phyloP scores from a whole-genome alignment of 2,888 invertebrate species.

The Nebria brevicollis region DNA sequence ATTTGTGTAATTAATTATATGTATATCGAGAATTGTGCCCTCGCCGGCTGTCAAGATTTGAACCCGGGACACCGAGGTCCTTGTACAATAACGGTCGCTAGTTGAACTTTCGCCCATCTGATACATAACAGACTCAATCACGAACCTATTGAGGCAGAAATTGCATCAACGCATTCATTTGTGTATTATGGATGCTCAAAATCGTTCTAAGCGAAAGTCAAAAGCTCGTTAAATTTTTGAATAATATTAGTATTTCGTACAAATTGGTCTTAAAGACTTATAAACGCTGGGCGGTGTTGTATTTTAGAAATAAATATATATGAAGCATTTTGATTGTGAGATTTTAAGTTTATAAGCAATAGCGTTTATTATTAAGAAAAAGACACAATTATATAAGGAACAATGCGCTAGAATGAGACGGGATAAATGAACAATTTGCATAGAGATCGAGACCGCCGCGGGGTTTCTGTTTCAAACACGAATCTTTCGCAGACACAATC shows the following conservation, averaged over 20 bases:
- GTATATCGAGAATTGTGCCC: not conserved
- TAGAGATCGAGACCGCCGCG: not conserved
- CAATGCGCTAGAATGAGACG: not conserved
- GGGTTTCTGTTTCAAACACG: not conserved
- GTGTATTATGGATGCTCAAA: not conserved
- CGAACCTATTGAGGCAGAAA: not conserved
- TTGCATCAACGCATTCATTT: not conserved
- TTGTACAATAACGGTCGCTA: not conserved
- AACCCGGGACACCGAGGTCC: not conserved
- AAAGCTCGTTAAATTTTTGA: not conserved
- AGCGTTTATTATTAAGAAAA: not conserved
- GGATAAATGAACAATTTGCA: not conserved
- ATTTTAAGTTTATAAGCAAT: not conserved
- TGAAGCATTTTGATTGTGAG: not conserved
- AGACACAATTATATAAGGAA: not conserved
- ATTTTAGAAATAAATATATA: no score
- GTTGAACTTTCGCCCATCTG: conserved; percentile 1
- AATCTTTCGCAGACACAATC: not conserved
- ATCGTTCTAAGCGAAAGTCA: not conserved
- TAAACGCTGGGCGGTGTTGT: no score
- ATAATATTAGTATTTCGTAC: not conserved
- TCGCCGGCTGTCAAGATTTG: conserved; percentile 1
- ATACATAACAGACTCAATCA: not conserved
- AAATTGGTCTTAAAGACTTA: no score
- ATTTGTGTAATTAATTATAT: not conserved